These are phyloP conservation scores for Calyptomena viridis DNA, from an alignment of 2,113 vertebrate species.

Conservation along the genomic window DNA sequence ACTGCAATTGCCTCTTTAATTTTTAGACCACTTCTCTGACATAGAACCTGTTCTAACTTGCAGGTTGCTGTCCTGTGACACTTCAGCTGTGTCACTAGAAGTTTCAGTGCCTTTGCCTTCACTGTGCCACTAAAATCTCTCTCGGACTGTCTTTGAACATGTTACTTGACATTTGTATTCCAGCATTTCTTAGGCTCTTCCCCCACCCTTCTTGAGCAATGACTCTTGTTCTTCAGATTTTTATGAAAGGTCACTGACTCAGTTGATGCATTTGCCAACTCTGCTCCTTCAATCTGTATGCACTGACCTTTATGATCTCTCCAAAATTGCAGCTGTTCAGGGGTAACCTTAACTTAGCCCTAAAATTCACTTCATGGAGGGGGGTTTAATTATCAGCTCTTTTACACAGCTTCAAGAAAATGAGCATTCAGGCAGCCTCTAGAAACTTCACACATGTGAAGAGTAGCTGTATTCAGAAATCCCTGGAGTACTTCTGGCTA, in stretches of 20 bases:
- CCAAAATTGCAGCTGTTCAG: background rate
- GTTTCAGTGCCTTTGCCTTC: background rate
- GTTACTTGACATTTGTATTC: background rate
- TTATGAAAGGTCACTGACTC: background rate
- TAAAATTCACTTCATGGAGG: background rate
- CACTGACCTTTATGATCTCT: background rate
- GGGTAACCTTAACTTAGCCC: background rate
- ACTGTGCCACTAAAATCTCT: fast-evolving
- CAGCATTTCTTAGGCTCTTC: background rate
- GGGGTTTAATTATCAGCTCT: background rate
- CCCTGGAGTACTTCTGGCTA: background rate
- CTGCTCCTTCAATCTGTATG: background rate
- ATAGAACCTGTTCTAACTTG: background rate
- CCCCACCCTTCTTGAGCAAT: background rate
- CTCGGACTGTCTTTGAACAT: background rate
- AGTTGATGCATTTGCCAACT: background rate
- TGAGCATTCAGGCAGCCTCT: background rate
- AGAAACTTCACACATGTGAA: background rate
- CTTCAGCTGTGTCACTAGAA: background rate
- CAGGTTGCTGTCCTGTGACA: background rate
- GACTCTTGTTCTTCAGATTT: background rate
- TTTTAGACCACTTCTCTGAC: background rate
- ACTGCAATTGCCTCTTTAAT: background rate
- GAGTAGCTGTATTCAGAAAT: background rate
- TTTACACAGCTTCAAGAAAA: background rate